phyloP scores from a whole-genome alignment of 2,797 vertebrate species.

The Cuculus canorus region DNA sequence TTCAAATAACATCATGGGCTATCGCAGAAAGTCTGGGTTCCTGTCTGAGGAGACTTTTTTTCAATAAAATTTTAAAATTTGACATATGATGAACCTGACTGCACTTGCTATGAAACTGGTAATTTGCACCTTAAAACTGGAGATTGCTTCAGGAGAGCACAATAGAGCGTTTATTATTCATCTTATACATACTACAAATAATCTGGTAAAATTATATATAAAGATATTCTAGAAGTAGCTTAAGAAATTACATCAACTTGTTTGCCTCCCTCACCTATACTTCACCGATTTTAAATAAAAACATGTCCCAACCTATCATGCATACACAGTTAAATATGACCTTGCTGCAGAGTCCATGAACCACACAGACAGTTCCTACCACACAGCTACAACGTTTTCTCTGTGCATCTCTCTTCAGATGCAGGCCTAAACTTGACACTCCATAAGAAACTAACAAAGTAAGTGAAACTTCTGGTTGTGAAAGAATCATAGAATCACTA shows the following conservation, averaged over 20 bases:
- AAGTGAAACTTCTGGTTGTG: neutral
- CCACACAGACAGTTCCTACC: neutral
- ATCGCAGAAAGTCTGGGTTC: neutral
- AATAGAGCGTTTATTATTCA: neutral
- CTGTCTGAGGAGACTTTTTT: neutral
- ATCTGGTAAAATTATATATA: neutral
- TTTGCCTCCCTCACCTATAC: neutral
- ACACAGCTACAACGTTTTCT: neutral
- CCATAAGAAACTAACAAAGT: neutral
- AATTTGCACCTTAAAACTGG: neutral
- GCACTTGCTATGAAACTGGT: neutral
- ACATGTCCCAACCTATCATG: neutral
- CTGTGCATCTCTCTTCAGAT: neutral
- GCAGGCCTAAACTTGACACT: neutral
- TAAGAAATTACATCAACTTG: neutral
- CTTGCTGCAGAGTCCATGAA: neutral
- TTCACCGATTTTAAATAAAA: neutral
- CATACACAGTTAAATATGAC: neutral
- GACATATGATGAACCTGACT: neutral
- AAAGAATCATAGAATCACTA: too few relatives aligned
- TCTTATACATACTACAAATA: neutral
- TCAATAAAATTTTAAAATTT: neutral
- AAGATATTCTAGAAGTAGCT: neutral
- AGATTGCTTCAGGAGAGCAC: neutral
- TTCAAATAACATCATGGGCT: neutral